Conservation (phyloP, 2,888 invertebrate genomes). For the Agrotis puta region DNA sequence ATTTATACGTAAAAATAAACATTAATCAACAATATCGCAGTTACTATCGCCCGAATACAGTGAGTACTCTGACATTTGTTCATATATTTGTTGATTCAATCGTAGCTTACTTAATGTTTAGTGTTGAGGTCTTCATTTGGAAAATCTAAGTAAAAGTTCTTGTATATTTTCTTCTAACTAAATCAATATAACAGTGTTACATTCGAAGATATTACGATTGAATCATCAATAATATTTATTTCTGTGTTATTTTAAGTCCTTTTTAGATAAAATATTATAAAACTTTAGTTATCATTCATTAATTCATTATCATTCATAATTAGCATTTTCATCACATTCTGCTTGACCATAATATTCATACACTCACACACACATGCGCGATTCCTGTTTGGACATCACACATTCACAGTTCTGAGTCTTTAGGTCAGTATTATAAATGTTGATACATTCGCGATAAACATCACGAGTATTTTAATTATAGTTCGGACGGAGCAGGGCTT, state of each 20-base stretch:
- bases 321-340: slow-evolving; percentile 72
- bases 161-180: slow-evolving; percentile 18
- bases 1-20: slow-evolving; percentile 90
- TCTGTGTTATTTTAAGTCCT: slow-evolving; percentile 50
- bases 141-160: slow-evolving; percentile 4
- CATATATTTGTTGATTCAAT: slow-evolving; percentile 79
- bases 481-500: slow-evolving; percentile 55
- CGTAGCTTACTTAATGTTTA: slow-evolving; percentile 78
- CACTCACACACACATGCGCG: slow-evolving; percentile 63
- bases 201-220: slow-evolving; percentile 50
- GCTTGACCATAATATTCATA: slow-evolving; percentile 68
- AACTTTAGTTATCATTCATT: slow-evolving; percentile 68
- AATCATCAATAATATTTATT: slow-evolving; percentile 42
- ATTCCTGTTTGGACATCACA: slow-evolving; percentile 65
- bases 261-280: slow-evolving; percentile 51
- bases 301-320: slow-evolving; percentile 71
- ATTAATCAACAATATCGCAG: slow-evolving; percentile 88
- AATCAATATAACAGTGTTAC: slow-evolving; percentile 24
- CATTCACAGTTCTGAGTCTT: slow-evolving; percentile 59
- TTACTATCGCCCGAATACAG: slow-evolving; percentile 87
- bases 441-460: slow-evolving; percentile 51
- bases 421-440: slow-evolving; percentile 59
- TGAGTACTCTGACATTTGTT: slow-evolving; percentile 85
- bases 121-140: slow-evolving; percentile 27
- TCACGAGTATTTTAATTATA: slow-evolving; percentile 57